Conservation (phyloP, 2,113 vertebrate species). For the Ictidomys tridecemlineatus region DNA sequence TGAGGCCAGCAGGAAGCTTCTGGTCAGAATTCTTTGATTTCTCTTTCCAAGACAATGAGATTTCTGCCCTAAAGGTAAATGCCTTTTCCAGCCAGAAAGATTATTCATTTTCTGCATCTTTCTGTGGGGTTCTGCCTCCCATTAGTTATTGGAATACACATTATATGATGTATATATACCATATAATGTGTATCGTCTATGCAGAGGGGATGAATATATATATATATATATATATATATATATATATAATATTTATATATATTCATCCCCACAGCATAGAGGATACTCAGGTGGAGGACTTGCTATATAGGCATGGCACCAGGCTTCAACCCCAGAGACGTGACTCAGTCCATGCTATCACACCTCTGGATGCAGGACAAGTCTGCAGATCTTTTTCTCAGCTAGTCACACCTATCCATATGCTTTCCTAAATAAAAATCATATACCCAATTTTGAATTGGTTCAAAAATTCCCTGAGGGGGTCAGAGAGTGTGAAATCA, state of each 20-base stretch:
- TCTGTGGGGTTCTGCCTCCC: neutral
- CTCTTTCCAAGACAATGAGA: neutral
- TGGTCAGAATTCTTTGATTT: neutral
- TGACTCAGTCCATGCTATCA: neutral
- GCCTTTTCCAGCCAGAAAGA: neutral
- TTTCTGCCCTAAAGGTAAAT: neutral
- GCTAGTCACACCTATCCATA: neutral
- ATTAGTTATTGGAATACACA: neutral
- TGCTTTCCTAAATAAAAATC: slow-evolving; percentile 32
- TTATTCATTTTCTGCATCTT: neutral
- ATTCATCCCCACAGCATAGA: neutral
- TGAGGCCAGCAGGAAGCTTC: neutral
- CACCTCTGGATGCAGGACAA: neutral
- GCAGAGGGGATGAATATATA: too few relatives aligned
- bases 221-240: too few relatives aligned
- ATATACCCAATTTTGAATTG: neutral
- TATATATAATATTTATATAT: too few relatives aligned
- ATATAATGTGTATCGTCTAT: too few relatives aligned
- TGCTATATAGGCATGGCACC: neutral
- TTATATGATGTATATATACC: too few relatives aligned
- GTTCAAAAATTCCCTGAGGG: neutral
- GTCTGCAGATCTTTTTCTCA: neutral
- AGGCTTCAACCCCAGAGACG: rapidly evolving
- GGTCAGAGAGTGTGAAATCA: neutral
- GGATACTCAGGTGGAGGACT: neutral